Base-by-base conservation (phyloP, 2,888 invertebrate genomes). In the Acanthacorydalis orientalis region DNA sequence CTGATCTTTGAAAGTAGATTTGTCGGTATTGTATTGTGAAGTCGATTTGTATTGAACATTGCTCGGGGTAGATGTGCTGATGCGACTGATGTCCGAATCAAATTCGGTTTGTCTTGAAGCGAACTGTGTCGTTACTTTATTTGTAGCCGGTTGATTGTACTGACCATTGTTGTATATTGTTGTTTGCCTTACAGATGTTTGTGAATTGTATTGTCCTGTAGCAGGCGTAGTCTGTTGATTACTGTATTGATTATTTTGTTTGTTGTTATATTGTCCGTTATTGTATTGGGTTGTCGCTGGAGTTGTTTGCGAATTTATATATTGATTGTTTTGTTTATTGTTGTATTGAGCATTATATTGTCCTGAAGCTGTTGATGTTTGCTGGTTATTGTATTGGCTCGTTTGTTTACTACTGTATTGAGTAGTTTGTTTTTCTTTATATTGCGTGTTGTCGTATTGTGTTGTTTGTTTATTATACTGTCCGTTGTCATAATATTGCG, bases 101-200 rank as follows among this genome's bases (percentile, higher is more conserved):
- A 50, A 67, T 68, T 43, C 64, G 66, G 55, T 69, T 69, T 52
- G 69, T 68, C 1, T 64, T 57, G 54, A 69, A 68, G 49, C 68
- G 68, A 1, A 69, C 44, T 34, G 44, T 37, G 49, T 48, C 16
- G 47, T 51, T 46, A 45, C 44, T 43, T 44, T 48, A 23, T 23
- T 23, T 23, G 23, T 23, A 6, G 23, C 23, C 23, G 23, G 23
- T 23, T 23, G 23, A 6, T 23, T 23, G 23, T 23, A 23, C 6
- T 23, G 23, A 23, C 23, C 23, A 6, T 23, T 23, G 23, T 23
- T 23, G 23, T 23, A 23, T 35, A 42, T 50, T 50, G 35, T 50
- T 48, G 40, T 48, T 49, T 43, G 16, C 40, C 33, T 16, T 45
- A 49, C 38, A 51, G 51, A 8, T 48, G 42, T 46, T 40, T 46